A percentile compares a stretch with the other conserved stretches of the same genome.
These are phyloP conservation scores for Nemurella pictetii DNA, from an alignment of 2,888 invertebrate genomes.

Conservation along the genomic window DNA sequence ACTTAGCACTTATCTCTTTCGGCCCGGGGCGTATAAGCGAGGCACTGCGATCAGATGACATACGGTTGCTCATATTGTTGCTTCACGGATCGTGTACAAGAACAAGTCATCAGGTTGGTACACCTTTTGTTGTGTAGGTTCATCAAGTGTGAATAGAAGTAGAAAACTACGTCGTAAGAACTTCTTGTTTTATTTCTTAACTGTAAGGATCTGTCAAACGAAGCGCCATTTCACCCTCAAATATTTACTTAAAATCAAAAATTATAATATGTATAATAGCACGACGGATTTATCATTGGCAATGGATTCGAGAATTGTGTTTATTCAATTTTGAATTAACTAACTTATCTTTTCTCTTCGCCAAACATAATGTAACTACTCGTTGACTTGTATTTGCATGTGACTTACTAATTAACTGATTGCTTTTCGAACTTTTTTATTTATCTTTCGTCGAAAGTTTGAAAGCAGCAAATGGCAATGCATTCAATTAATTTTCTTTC, in stretches of 20 bases:
- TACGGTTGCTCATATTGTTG: too few relatives aligned
- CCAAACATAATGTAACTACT: background rate
- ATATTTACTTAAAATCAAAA: too few relatives aligned
- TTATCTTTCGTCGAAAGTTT: background rate
- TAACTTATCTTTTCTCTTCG: background rate
- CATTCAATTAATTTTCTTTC: background rate
- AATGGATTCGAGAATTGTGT: background rate
- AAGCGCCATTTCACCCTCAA: too few relatives aligned
- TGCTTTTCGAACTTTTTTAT: background rate
- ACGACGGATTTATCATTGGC: too few relatives aligned
- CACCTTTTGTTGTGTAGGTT: too few relatives aligned
- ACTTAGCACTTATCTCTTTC: background rate
- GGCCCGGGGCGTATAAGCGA: background rate
- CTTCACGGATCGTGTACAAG: too few relatives aligned
- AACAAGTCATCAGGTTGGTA: too few relatives aligned
- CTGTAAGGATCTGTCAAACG: too few relatives aligned
- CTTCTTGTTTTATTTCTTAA: too few relatives aligned
- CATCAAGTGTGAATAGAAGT: too few relatives aligned
- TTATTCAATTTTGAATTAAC: background rate
- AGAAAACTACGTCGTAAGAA: too few relatives aligned
- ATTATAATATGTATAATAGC: too few relatives aligned
- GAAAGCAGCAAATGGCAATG: background rate
- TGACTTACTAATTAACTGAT: background rate
- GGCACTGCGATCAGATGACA: background rate
- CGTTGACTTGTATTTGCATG: background rate